A percentile compares a stretch with the other conserved stretches of the same genome.
These are phyloP conservation scores for Triplophysa dalaica DNA, from an alignment of 2,113 vertebrate species.

Conservation along the genomic window DNA sequence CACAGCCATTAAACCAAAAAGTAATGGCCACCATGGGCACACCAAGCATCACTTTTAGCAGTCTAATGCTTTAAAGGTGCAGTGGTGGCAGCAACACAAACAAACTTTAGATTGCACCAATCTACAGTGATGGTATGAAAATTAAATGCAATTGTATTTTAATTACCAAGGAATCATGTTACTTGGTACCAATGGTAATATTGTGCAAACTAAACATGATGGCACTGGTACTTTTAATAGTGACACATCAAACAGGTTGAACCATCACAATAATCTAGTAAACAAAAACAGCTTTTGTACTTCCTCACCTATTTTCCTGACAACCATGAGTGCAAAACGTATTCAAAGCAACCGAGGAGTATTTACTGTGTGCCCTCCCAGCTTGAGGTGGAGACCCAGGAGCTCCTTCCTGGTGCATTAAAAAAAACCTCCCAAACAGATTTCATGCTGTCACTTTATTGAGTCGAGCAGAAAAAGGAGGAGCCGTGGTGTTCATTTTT, in stretches of 20 bases:
- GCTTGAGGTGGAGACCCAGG: constrained; percentile 39
- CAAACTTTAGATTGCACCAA: no score
- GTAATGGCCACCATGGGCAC: no score
- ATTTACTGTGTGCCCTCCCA: constrained; percentile 43
- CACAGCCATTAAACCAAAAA: no score
- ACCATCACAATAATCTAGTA: neutral
- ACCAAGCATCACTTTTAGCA: no score
- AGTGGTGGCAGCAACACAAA: no score
- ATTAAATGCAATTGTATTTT: no score
- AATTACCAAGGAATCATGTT: no score
- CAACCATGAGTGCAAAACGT: neutral
- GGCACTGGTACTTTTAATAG: no score
- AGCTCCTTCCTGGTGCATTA: constrained; percentile 42
- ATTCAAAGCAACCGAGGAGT: neutral
- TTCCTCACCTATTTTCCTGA: neutral
- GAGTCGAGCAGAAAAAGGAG: constrained; percentile 25
- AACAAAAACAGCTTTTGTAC: neutral
- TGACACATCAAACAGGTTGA: neutral
- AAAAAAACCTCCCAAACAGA: constrained; percentile 39
- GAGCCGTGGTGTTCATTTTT: constrained; percentile 20
- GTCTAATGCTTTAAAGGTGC: no score
- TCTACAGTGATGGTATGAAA: no score
- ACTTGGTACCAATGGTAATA: no score
- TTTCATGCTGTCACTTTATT: constrained; percentile 37
- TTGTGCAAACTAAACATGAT: no score